A percentile compares a stretch with the other conserved stretches of the same genome.
Evolutionary conservation across 2,888 invertebrate genomes (phyloP).

Genomic region (Agapostemon virescens): DNA sequence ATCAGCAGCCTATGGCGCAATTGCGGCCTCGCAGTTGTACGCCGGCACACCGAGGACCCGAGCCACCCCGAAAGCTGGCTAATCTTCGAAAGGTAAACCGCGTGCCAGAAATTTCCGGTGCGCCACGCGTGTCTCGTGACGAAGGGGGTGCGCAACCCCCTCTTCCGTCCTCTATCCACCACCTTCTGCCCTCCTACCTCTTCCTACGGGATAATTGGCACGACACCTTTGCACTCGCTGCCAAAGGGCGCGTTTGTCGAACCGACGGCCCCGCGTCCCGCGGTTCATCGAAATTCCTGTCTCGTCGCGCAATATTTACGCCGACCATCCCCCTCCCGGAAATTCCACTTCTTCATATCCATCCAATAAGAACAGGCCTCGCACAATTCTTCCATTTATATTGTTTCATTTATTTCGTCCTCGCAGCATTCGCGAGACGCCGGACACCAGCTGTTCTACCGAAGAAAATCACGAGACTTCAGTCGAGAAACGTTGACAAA

Average conservation of each 20-base stretch:
- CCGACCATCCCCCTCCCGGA: neutral
- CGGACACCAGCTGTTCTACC: too few species aligned
- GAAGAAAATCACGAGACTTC: too few species aligned
- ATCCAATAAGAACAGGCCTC: neutral
- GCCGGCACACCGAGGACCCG: neutral
- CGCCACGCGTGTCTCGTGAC: constrained; percentile 47
- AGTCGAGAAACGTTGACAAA: too few species aligned
- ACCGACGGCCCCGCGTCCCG: neutral
- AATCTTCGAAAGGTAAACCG: constrained; percentile 42
- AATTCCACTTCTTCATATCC: neutral
- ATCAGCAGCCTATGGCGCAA: constrained; percentile 22
- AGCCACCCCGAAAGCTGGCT: constrained; percentile 17
- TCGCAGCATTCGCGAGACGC: too few species aligned
- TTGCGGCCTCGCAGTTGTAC: constrained; percentile 18
- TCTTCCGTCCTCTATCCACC: neutral
- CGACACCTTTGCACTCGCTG: constrained; percentile 37
- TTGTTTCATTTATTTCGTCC: too few species aligned
- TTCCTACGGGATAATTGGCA: constrained; percentile 59
- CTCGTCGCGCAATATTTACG: neutral
- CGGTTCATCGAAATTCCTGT: neutral
- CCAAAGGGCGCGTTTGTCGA: constrained; percentile 38
- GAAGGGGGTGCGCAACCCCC: constrained; percentile 17
- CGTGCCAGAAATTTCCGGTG: constrained; percentile 44
- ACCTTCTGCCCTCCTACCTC: too few species aligned
- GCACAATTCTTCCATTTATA: neutral